Base-by-base conservation (phyloP, 2,113 vertebrate species). In the Glaucomys volans region DNA sequence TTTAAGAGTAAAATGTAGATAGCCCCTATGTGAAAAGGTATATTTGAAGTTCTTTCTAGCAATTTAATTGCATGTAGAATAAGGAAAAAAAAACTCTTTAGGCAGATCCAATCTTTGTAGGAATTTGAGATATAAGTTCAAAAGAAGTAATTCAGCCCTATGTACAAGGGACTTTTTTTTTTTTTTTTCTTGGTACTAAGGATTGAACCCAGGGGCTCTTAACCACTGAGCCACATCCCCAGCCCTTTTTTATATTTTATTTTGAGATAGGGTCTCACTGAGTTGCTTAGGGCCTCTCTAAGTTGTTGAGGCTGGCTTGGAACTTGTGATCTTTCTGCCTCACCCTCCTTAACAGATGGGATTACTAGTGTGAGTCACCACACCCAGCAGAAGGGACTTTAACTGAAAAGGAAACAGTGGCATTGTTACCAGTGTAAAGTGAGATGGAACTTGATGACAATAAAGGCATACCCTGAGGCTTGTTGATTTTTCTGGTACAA, bases 401-500 rank as follows among this genome's bases (percentile, higher is more conserved):
- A 93, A 96, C 16, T 71, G 37, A 71, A 95, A 86, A 96, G 66
- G 52, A 94, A 93, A 91, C 30, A 32, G 32, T 18, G 40, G 16
- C 18, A 64, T 76, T 94, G 7, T 59, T 92, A 87, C 1, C 1
- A 32, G 24, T 64, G 13, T 59, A 18, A 35, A 57, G 44, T 54
- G 22, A 81, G 16, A 76, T 67, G 2, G 30, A 16, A 0, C 28
- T 26, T 47, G 72, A 52, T 5, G 4, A 85, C 24, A 95, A 95
- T n/a, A 88, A 95, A 94, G 42, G 59, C 59, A 85, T 66, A 57
- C 47, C 77, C 87, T 77, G 67, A 57, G 76, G n/a, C 35, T 67
- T 87, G 44, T 96, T 91, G 94, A 72, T 87, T 93, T 96, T 97
- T 97, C 83, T 50, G 17, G 3, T 74, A 54, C 18, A 50, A 86